Conservation (phyloP, 2,888 invertebrate species). For the Deladenus siricidicola region DNA sequence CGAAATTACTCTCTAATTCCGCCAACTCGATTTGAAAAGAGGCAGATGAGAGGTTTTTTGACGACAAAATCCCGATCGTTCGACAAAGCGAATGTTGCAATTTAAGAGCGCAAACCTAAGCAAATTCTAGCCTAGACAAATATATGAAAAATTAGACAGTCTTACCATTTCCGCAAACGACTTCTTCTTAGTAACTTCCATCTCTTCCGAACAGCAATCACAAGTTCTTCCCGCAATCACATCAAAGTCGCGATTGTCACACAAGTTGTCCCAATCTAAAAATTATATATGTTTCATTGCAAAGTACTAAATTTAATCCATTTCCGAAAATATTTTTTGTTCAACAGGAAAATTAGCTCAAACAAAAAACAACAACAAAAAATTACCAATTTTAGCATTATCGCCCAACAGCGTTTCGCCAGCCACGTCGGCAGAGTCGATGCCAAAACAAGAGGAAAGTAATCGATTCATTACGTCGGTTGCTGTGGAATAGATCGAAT, state of each 20-base stretch:
- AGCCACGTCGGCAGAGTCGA: constrained; percentile 31
- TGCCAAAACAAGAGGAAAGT: constrained; percentile 30
- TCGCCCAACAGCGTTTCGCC: background rate
- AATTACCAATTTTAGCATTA: background rate
- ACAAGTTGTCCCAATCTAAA: constrained; percentile 6
- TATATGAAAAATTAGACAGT: background rate
- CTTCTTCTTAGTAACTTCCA: background rate
- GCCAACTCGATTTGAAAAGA: background rate
- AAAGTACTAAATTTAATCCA: background rate
- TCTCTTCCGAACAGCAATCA: background rate
- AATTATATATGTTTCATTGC: background rate
- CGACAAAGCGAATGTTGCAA: constrained; percentile 1
- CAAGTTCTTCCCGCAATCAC: background rate
- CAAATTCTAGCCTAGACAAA: background rate
- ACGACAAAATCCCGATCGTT: constrained; percentile 1
- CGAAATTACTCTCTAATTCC: background rate
- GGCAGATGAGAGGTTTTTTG: background rate
- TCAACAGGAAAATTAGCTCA: background rate
- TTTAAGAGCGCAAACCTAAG: background rate
- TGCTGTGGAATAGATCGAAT: constrained; percentile 26
- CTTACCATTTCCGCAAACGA: constrained; percentile 6
- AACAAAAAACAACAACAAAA: background rate
- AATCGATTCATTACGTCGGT: constrained; percentile 33
- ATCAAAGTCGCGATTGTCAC: constrained; percentile 7
- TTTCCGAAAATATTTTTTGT: background rate